Evolutionary conservation across 1,140 invertebrate genomes (phyloP).

Genomic region (roundworm (Caenorhabditis elegans)): DNA sequence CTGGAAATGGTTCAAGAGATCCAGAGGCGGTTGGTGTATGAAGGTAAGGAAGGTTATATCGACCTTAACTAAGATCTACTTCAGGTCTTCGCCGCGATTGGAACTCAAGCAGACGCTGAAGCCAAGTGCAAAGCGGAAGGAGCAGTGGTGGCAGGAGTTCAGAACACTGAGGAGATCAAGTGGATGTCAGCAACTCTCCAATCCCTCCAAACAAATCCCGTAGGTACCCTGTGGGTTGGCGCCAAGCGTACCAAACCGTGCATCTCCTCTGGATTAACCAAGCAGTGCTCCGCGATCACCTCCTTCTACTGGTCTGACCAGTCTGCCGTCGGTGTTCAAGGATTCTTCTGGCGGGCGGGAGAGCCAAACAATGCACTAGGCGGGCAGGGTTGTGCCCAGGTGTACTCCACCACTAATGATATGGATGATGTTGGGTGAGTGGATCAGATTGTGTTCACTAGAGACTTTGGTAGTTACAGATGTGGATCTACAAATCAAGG

Average conservation of each 20-base stretch:
- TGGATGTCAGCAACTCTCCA: background rate
- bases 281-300: background rate
- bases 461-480: background rate
- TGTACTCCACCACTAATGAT: background rate
- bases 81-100: background rate
- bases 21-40: background rate
- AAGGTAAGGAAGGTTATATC: background rate
- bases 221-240: background rate
- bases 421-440: background rate
- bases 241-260: background rate
- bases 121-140: background rate
- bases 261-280: background rate
- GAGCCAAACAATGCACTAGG: background rate
- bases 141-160: background rate
- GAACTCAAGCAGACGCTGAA: background rate
- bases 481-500: background rate
- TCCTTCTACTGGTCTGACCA: background rate
- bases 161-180: background rate
- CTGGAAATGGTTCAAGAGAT: background rate
- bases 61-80: background rate
- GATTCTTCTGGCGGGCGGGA: background rate
- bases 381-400: background rate
- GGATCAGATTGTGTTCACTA: background rate
- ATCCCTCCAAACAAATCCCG: background rate
- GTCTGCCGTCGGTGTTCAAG: background rate